Evolutionary conservation across 2,113 vertebrate genomes (phyloP).

Genomic region (Lampris megalopsis): DNA sequence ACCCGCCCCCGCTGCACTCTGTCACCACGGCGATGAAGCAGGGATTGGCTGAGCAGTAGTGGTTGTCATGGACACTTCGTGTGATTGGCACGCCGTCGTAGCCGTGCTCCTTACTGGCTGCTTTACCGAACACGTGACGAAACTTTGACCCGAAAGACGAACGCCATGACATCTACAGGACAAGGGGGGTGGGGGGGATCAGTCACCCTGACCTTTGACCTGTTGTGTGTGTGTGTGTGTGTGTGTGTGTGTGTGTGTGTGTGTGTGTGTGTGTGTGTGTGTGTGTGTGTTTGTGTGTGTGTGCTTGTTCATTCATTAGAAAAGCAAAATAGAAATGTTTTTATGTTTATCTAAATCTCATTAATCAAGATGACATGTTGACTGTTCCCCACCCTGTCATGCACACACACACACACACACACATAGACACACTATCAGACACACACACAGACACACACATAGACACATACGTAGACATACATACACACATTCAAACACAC

Average conservation of each 20-base stretch:
- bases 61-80: conserved; percentile 91
- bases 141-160: conserved; percentile 91
- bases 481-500: conserved; percentile 11
- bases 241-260: conserved; percentile 12
- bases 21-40: conserved; percentile 94
- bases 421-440: background rate
- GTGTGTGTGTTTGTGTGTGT: conserved; percentile 33
- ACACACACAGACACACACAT: conserved; percentile 7
- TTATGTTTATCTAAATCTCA: too few relatives aligned
- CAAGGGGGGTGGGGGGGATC: conserved; percentile 4
- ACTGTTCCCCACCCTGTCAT: conserved; percentile 16
- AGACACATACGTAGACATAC: background rate
- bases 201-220: too few relatives aligned
- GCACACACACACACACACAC: conserved; percentile 9
- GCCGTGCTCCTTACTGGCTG: conserved; percentile 86
- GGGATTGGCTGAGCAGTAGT: conserved; percentile 93
- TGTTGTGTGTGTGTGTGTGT: conserved; percentile 10
- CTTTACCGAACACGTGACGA: conserved; percentile 90
- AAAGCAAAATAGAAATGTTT: too few relatives aligned
- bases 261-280: conserved; percentile 24
- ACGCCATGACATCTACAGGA: conserved; percentile 91
- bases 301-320: background rate
- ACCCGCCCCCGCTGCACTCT: conserved; percentile 89
- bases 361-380: too few relatives aligned
- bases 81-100: conserved; percentile 91